Conservation (phyloP, 2,888 invertebrate species). For the Venusia cambrica region DNA sequence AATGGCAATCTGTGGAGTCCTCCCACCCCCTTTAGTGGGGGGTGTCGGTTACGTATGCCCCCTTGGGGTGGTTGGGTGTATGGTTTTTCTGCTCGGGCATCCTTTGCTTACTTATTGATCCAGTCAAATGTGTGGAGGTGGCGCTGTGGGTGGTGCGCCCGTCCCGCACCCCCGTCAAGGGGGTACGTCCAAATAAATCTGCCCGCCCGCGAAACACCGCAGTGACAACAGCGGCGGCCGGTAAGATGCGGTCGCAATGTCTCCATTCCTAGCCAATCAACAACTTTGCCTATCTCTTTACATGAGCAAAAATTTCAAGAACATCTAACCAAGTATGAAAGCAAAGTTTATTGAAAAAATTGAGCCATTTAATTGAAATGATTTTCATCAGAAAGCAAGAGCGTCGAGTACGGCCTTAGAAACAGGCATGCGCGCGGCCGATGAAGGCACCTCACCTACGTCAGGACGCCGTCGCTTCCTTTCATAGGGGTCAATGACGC, state of each 20-base stretch:
- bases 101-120: slow-evolving; percentile 83
- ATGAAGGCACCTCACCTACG: slow-evolving; percentile 59
- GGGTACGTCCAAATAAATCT: slow-evolving; percentile 82
- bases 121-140: slow-evolving; percentile 82
- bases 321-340: slow-evolving; percentile 22
- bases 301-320: slow-evolving; percentile 4
- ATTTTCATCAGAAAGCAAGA: slow-evolving; percentile 59
- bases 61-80: slow-evolving; percentile 80
- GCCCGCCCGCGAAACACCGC: slow-evolving; percentile 81
- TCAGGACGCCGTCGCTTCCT: slow-evolving; percentile 65
- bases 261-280: slow-evolving; percentile 44
- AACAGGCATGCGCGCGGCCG: slow-evolving; percentile 74
- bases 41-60: slow-evolving; percentile 82
- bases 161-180: slow-evolving; percentile 64
- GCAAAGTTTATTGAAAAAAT: too few species aligned
- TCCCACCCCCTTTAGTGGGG: slow-evolving; percentile 78
- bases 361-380: slow-evolving; percentile 65
- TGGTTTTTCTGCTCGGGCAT: slow-evolving; percentile 83
- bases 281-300: slow-evolving; percentile 25
- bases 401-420: slow-evolving; percentile 65
- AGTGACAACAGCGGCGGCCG: slow-evolving; percentile 77
- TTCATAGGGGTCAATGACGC: slow-evolving; percentile 66
- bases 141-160: slow-evolving; percentile 75
- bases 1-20: slow-evolving; percentile 80
- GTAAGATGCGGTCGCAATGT: slow-evolving; percentile 78